phyloP scores from a whole-genome alignment of 1,140 invertebrate species.

The Acyrthosiphon pisum region DNA sequence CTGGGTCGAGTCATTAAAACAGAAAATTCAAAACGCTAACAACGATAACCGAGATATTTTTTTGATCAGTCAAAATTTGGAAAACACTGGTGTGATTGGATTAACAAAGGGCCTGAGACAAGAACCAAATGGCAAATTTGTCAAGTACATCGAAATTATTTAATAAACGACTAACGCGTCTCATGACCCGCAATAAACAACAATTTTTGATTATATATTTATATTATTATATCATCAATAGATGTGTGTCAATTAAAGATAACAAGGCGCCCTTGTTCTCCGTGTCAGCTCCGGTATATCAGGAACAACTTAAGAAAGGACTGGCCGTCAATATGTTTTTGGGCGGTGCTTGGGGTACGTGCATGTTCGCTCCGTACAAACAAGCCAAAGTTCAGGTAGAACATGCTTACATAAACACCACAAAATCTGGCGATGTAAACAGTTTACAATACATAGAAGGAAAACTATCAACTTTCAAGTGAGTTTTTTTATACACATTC shows the following conservation, averaged over 20 bases:
- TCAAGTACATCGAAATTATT: not conserved
- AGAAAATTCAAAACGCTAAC: not conserved
- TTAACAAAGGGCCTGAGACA: conserved; percentile 51
- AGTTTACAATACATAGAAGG: conserved; percentile 84
- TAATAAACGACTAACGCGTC: not conserved
- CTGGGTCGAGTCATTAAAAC: conserved; percentile 33
- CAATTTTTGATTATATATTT: not conserved
- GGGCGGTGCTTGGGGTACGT: conserved; percentile 62
- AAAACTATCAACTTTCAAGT: conserved; percentile 66
- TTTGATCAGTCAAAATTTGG: conserved; percentile 41
- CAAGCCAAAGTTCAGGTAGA: conserved; percentile 64
- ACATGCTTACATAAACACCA: conserved; percentile 81
- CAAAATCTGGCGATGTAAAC: conserved; percentile 84
- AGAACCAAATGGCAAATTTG: conserved; percentile 28
- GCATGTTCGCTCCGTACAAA: conserved; percentile 76
- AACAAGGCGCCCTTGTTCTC: conserved; percentile 71
- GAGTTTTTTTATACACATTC: conserved; percentile 58
- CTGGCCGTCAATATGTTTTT: conserved; percentile 64
- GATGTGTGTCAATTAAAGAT: conserved; percentile 71
- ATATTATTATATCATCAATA: not conserved
- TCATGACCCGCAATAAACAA: not conserved
- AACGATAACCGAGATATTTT: not conserved
- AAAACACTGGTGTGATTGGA: conserved; percentile 28
- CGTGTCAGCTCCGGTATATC: conserved; percentile 67
- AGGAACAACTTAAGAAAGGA: conserved; percentile 70